Conservation (phyloP, 2,797 vertebrate species). For the Cirrhinus mrigala region DNA sequence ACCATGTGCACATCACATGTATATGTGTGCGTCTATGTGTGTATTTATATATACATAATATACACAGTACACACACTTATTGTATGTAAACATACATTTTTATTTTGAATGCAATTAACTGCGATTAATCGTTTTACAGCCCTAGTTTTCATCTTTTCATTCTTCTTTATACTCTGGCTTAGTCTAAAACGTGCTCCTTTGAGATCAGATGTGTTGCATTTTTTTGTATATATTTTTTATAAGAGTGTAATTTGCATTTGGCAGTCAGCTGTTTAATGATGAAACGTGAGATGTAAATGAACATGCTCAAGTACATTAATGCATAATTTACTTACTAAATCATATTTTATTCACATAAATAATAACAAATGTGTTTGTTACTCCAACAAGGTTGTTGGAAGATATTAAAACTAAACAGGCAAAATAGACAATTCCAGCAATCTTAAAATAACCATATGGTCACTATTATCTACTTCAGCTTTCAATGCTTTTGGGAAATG, state of each 20-base stretch:
- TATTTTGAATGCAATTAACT: no score
- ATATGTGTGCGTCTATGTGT: no score
- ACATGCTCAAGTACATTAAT: not conserved
- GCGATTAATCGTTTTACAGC: no score
- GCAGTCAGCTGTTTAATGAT: not conserved
- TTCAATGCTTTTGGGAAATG: not conserved
- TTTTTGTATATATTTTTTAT: not conserved
- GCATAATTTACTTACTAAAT: no score
- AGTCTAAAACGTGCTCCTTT: constrained; percentile 2
- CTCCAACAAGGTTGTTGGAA: not conserved
- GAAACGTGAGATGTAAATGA: not conserved
- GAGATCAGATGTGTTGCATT: not conserved
- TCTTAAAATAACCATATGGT: not conserved
- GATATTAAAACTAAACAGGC: not conserved
- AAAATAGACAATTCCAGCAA: not conserved
- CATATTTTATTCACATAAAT: not conserved
- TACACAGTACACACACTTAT: no score
- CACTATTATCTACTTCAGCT: not conserved
- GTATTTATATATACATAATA: no score
- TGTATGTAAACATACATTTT: no score
- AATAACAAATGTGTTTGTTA: not conserved
- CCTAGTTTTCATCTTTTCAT: no score
- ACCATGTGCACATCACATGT: no score
- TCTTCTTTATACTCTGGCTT: not conserved
- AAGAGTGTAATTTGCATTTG: not conserved